Conservation (phyloP, 2,888 invertebrate species). For the Prostheceraeus crozeri region DNA sequence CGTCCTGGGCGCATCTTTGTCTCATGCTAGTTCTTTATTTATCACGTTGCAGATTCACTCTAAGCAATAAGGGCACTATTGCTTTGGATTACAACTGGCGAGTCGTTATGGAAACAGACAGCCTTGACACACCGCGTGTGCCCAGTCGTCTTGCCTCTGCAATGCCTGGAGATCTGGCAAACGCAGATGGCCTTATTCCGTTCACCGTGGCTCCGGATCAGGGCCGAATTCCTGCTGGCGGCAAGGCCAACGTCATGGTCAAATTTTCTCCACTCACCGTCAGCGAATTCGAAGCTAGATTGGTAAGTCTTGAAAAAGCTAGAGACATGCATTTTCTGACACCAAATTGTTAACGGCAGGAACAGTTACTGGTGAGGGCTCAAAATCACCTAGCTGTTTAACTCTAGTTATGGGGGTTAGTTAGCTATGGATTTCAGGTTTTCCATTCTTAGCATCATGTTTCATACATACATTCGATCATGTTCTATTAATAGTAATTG, state of each 20-base stretch:
- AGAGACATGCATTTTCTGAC: too few relatives aligned
- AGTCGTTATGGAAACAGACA: constrained; percentile 50
- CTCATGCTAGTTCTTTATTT: too few relatives aligned
- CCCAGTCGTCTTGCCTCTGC: constrained; percentile 44
- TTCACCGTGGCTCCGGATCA: constrained; percentile 53
- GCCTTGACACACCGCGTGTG: constrained; percentile 27
- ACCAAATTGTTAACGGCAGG: constrained; percentile 45
- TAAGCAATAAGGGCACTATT: constrained; percentile 51
- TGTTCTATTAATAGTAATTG: too few relatives aligned
- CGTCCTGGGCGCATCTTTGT: too few relatives aligned
- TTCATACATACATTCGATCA: too few relatives aligned
- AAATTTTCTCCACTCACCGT: constrained; percentile 52
- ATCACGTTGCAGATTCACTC: constrained; percentile 45
- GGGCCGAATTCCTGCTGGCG: constrained; percentile 51
- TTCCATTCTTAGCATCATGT: too few relatives aligned
- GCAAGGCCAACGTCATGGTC: constrained; percentile 45
- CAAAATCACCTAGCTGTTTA: too few relatives aligned
- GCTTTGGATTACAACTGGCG: constrained; percentile 55
- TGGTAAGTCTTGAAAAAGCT: too few relatives aligned
- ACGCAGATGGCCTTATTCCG: constrained; percentile 45
- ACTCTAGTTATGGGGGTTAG: too few relatives aligned
- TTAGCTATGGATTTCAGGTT: too few relatives aligned
- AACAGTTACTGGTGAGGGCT: too few relatives aligned
- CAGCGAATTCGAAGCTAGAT: constrained; percentile 52
- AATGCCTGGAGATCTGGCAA: constrained; percentile 44